Conservation (phyloP, 1,140 invertebrate genomes). For the Drosophila ambigua region DNA sequence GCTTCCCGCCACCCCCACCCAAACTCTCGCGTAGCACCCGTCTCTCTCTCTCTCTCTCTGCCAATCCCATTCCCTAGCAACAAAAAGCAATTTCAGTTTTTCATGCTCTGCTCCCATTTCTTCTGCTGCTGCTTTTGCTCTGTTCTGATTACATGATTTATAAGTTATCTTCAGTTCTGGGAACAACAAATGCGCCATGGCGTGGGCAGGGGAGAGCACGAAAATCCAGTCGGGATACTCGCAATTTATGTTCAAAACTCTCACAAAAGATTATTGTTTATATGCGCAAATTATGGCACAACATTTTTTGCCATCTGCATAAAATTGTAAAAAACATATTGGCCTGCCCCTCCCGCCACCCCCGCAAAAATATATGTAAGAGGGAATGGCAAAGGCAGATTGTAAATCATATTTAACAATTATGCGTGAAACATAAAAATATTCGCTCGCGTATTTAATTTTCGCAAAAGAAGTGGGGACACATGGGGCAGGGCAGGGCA, state of each 20-base stretch:
- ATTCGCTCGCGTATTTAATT: constrained; percentile 56
- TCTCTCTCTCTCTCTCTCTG: background rate
- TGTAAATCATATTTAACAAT: constrained; percentile 76
- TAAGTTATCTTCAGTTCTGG: constrained; percentile 74
- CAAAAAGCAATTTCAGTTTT: constrained; percentile 79
- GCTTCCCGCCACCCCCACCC: background rate
- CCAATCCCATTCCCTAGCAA: constrained; percentile 8
- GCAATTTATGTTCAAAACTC: constrained; percentile 68
- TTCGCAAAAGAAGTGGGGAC: background rate
- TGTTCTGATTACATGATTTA: constrained; percentile 80
- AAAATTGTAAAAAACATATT: constrained; percentile 58
- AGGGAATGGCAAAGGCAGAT: constrained; percentile 7
- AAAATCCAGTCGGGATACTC: constrained; percentile 40
- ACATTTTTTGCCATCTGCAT: constrained; percentile 1
- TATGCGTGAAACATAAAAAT: constrained; percentile 56
- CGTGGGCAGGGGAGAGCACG: too few species aligned
- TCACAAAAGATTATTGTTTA: constrained; percentile 78
- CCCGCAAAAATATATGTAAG: background rate
- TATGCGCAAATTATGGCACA: constrained; percentile 71
- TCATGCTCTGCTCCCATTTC: constrained; percentile 56
- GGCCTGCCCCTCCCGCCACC: constrained; percentile 10
- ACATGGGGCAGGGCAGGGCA: background rate
- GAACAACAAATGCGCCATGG: constrained; percentile 17
- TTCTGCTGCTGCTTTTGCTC: constrained; percentile 23
- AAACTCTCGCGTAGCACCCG: too few species aligned